Evolutionary conservation across 2,113 vertebrate species (phyloP).

Genomic region (Sebastes fasciatus): DNA sequence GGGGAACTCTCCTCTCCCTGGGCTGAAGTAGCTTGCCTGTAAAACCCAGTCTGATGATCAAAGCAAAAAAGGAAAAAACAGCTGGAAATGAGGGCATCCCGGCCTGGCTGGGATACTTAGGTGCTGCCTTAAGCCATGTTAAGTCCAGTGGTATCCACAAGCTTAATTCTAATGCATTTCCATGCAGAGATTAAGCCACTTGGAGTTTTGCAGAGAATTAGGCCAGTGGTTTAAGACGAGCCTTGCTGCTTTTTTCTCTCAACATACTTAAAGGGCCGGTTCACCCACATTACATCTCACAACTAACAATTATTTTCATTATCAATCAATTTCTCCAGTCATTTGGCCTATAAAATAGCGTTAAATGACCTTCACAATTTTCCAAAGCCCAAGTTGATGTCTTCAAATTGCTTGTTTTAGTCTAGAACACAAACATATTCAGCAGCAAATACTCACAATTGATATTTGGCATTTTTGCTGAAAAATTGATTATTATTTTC

Average conservation of each 20-base stretch:
- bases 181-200: slow-evolving; percentile 62
- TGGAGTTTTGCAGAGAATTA: slow-evolving; percentile 52
- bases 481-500: too few relatives aligned
- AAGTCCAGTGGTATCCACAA: slow-evolving; percentile 26
- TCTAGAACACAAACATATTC: too few relatives aligned
- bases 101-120: slow-evolving; percentile 10
- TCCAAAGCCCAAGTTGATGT: background rate
- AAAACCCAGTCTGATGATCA: slow-evolving; percentile 27
- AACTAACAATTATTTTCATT: background rate
- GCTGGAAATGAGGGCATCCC: slow-evolving; percentile 37
- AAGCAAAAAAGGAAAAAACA: slow-evolving; percentile 42
- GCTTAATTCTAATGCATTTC: slow-evolving; percentile 53
- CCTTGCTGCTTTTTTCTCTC: background rate
- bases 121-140: slow-evolving; percentile 45
- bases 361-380: background rate
- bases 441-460: too few relatives aligned
- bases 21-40: slow-evolving; percentile 7
- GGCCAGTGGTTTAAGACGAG: slow-evolving; percentile 39
- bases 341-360: background rate
- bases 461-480: too few relatives aligned
- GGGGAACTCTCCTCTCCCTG: slow-evolving; percentile 20
- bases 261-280: slow-evolving; percentile 2
- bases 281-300: background rate
- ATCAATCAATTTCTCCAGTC: too few relatives aligned
- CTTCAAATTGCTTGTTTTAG: background rate